Evolutionary conservation across 1,140 invertebrate species (phyloP).

Genomic region (Condylostylus longicornis): DNA sequence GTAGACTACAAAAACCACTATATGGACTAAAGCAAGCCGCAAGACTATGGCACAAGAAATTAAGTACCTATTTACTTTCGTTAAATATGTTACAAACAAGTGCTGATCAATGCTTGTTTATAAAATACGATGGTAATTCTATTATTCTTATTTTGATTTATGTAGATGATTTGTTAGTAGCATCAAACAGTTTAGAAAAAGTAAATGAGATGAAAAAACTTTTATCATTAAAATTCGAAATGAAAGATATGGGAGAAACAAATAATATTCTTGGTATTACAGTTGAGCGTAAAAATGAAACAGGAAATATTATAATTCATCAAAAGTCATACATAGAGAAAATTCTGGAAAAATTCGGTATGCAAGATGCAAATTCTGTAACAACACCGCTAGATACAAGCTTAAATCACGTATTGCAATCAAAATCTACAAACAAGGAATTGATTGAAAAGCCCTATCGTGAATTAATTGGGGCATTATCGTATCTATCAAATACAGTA

Average conservation of each 20-base stretch:
- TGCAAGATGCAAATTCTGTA: too few species aligned
- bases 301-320: too few species aligned
- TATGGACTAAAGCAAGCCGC: conserved; percentile 34
- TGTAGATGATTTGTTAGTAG: conserved; percentile 31
- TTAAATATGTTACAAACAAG: conserved; percentile 19
- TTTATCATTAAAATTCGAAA: too few species aligned
- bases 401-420: too few species aligned
- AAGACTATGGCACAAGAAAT: conserved; percentile 28
- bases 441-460: conserved; percentile 15
- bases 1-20: conserved; percentile 24
- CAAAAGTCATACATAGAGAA: too few species aligned
- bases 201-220: too few species aligned
- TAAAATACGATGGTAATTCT: conserved; percentile 8
- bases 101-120: conserved; percentile 25
- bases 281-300: too few species aligned
- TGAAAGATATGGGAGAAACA: too few species aligned
- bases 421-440: too few species aligned
- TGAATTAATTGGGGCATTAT: conserved; percentile 25
- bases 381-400: too few species aligned
- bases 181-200: conserved; percentile 10
- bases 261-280: too few species aligned
- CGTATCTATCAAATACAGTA: conserved; percentile 32
- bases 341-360: too few species aligned
- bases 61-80: conserved; percentile 14
- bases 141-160: conserved; percentile 21